Evolutionary conservation across 2,797 vertebrate genomes (phyloP).

Genomic region (Rhinatrema bivittatum): DNA sequence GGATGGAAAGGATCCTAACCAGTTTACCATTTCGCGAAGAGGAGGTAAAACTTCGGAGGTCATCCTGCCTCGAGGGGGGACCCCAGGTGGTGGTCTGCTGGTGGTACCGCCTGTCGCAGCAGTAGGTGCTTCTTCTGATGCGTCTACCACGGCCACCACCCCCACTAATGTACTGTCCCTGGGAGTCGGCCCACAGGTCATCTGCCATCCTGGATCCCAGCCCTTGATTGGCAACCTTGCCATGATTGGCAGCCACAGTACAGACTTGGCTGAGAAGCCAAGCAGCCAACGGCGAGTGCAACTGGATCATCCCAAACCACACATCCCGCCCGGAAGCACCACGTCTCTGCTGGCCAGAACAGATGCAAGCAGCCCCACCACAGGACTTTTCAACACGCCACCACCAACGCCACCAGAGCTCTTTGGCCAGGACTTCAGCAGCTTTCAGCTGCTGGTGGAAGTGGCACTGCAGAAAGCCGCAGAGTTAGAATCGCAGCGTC

Average conservation of each 20-base stretch:
- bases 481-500: slow-evolving; percentile 75
- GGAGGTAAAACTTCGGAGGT: slow-evolving; percentile 58
- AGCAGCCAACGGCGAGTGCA: slow-evolving; percentile 46
- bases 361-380: slow-evolving; percentile 57
- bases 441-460: slow-evolving; percentile 82
- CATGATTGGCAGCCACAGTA: slow-evolving; percentile 34
- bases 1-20: slow-evolving; percentile 89
- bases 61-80: slow-evolving; percentile 42
- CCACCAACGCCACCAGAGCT: slow-evolving; percentile 83
- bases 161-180: slow-evolving; percentile 70
- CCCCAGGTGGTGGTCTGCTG: slow-evolving; percentile 45
- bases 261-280: slow-evolving; percentile 60
- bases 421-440: slow-evolving; percentile 81
- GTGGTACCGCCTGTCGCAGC: slow-evolving; percentile 33
- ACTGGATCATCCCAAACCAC: slow-evolving; percentile 55
- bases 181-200: slow-evolving; percentile 69
- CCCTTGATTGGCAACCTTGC: slow-evolving; percentile 37
- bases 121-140: slow-evolving; percentile 19
- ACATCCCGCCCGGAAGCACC: slow-evolving; percentile 39
- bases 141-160: slow-evolving; percentile 56
- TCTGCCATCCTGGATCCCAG: slow-evolving; percentile 59
- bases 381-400: slow-evolving; percentile 81
- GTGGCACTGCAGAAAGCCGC: slow-evolving; percentile 80
- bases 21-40: slow-evolving; percentile 89
- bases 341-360: slow-evolving; percentile 49